Conservation (phyloP, 2,797 vertebrate species). For the Thunnus albacares region DNA sequence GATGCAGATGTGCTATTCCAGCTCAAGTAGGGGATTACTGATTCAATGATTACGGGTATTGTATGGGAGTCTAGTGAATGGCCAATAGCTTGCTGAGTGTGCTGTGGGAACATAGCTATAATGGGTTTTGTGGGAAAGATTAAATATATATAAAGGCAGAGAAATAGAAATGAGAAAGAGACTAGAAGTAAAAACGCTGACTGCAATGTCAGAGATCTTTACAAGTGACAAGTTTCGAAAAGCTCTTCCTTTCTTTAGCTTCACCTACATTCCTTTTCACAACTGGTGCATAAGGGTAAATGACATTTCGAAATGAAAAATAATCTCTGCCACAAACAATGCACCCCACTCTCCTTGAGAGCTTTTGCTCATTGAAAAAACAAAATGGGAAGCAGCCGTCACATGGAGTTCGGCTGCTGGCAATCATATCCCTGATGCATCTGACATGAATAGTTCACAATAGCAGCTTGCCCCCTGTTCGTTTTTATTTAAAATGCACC, state of each 20-base stretch:
- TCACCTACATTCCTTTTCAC: slow-evolving; percentile 33
- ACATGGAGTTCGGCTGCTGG: slow-evolving; percentile 53
- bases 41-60: slow-evolving; percentile 82
- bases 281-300: slow-evolving; percentile 55
- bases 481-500: slow-evolving; percentile 65
- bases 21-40: slow-evolving; percentile 78
- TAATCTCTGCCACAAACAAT: slow-evolving; percentile 67
- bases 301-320: slow-evolving; percentile 72
- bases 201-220: slow-evolving; percentile 69
- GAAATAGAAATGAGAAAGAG: background rate
- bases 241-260: slow-evolving; percentile 24
- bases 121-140: slow-evolving; percentile 74
- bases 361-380: slow-evolving; percentile 74
- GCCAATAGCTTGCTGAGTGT: slow-evolving; percentile 75
- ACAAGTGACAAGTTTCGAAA: slow-evolving; percentile 63
- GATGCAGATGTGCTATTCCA: slow-evolving; percentile 66
- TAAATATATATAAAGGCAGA: slow-evolving; percentile 62
- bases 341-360: slow-evolving; percentile 65
- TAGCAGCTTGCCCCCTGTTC: slow-evolving; percentile 48
- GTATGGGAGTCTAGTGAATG: slow-evolving; percentile 68
- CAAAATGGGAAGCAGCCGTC: slow-evolving; percentile 77
- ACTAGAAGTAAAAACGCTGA: slow-evolving; percentile 65
- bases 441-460: slow-evolving; percentile 70
- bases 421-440: slow-evolving; percentile 64
- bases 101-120: slow-evolving; percentile 64